phyloP scores from a whole-genome alignment of 1,140 invertebrate species.

The Drosophila miranda region DNA sequence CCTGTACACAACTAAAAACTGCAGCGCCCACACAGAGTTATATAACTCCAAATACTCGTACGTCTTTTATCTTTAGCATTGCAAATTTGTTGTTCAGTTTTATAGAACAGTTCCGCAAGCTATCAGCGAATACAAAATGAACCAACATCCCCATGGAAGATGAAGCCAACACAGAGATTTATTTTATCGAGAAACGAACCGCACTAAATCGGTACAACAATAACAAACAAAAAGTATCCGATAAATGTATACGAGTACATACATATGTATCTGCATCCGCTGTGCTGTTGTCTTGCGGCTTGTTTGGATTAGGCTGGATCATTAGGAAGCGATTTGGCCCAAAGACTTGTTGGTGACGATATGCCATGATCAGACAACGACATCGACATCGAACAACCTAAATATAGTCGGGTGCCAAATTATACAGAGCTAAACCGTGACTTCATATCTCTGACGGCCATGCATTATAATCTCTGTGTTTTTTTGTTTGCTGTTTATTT shows the following conservation, averaged over 20 bases:
- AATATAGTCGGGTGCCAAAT: slow-evolving; percentile 56
- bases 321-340: slow-evolving; percentile 60
- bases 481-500: no score
- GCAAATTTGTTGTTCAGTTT: slow-evolving; percentile 15
- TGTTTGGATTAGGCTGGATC: slow-evolving; percentile 55
- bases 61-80: slow-evolving; percentile 14
- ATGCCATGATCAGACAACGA: slow-evolving; percentile 36
- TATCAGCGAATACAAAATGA: slow-evolving; percentile 16
- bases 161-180: not conserved
- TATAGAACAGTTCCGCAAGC: slow-evolving; percentile 14
- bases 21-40: not conserved
- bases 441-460: slow-evolving; percentile 49
- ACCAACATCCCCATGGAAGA: not conserved
- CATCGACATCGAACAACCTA: slow-evolving; percentile 20
- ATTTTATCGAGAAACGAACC: no score
- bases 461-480: slow-evolving; percentile 54
- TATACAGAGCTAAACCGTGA: slow-evolving; percentile 40
- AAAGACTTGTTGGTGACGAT: slow-evolving; percentile 59
- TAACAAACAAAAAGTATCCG: slow-evolving; percentile 17
- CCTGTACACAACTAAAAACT: not conserved
- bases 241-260: slow-evolving; percentile 6
- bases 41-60: not conserved
- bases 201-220: slow-evolving; percentile 18
- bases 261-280: slow-evolving; percentile 22
- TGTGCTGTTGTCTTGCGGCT: slow-evolving; percentile 5